These are phyloP conservation scores for Ceuthmochares aereus DNA, from an alignment of 2,113 vertebrate species.

Conservation along the genomic window DNA sequence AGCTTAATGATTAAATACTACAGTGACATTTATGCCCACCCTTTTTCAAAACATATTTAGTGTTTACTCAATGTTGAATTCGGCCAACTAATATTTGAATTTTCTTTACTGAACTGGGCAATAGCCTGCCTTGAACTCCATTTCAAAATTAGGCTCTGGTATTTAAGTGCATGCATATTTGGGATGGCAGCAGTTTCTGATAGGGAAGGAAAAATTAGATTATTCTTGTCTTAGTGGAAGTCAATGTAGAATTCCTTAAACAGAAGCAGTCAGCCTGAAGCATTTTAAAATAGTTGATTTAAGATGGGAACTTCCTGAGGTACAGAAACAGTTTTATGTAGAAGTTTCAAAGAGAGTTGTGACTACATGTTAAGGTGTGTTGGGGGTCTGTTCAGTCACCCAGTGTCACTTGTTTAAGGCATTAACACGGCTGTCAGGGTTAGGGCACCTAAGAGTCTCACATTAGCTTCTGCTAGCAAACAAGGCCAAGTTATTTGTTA, in stretches of 20 bases:
- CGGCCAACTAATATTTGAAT: not conserved
- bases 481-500: not conserved
- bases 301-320: not conserved
- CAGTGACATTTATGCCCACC: not conserved
- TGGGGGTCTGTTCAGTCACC: not conserved
- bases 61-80: conserved; percentile 2
- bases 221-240: not conserved
- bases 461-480: not conserved
- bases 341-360: not conserved
- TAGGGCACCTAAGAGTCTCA: not conserved
- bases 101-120: not conserved
- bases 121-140: not conserved
- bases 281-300: not conserved
- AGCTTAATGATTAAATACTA: not conserved
- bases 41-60: not conserved
- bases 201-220: not conserved
- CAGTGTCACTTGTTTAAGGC: not conserved
- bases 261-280: not conserved
- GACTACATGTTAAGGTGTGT: not conserved
- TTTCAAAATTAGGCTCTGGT: not conserved
- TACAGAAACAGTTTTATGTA: not conserved
- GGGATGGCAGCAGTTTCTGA: not conserved
- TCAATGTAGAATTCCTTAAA: not conserved
- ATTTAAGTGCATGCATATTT: not conserved
- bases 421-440: not conserved